A percentile compares a stretch with the other conserved stretches of the same genome.
Evolutionary conservation across 2,113 vertebrate species (phyloP).

Genomic region (Microtus ochrogaster): DNA sequence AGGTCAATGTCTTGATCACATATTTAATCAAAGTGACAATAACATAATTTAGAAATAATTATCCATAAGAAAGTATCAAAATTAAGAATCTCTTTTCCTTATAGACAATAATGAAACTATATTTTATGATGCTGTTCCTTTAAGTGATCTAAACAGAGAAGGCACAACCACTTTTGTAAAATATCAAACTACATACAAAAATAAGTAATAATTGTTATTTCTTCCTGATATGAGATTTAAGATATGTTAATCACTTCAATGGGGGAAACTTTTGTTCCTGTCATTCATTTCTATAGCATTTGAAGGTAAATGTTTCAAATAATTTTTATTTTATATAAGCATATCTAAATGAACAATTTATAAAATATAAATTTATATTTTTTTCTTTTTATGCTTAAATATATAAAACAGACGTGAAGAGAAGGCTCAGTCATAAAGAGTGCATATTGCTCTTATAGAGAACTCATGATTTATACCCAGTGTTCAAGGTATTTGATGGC

Average conservation of each 20-base stretch:
- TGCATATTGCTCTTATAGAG: too few relatives aligned
- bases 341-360: too few relatives aligned
- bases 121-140: background rate
- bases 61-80: background rate
- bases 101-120: background rate
- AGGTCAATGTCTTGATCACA: background rate
- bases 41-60: conserved; percentile 24
- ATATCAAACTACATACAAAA: background rate
- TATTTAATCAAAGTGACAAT: conserved; percentile 30
- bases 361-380: too few relatives aligned
- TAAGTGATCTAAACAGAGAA: background rate
- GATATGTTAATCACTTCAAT: conserved; percentile 22
- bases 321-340: too few relatives aligned
- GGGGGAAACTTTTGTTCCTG: background rate
- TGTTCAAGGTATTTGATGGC: too few relatives aligned
- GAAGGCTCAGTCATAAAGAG: too few relatives aligned
- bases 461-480: too few relatives aligned
- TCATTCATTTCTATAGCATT: background rate
- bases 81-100: background rate
- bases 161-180: background rate
- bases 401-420: too few relatives aligned
- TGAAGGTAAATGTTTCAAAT: background rate
- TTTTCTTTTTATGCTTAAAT: too few relatives aligned
- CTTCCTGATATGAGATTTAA: background rate
- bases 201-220: background rate